Percentiles rank a stretch among this genome's conserved stretches.
Conservation (phyloP, 2,113 vertebrate species). For the Thamnaconus septentrionalis region DNA sequence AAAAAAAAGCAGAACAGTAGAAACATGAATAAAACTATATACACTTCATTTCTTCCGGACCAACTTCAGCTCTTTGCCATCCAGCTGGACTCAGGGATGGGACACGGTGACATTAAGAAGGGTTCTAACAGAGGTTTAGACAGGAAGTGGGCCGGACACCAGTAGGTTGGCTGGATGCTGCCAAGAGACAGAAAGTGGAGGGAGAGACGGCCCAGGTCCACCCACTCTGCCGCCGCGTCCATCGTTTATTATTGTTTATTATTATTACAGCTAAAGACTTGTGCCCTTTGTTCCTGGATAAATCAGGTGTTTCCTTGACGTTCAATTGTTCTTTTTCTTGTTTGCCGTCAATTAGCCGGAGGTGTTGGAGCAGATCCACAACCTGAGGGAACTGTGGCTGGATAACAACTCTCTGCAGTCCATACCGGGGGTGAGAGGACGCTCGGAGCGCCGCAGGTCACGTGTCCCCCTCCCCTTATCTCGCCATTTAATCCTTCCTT, state of each 20-base stretch:
- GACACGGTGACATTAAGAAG: not conserved
- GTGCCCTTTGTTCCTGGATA: constrained; percentile 3
- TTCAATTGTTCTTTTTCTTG: constrained; percentile 29
- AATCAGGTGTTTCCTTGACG: constrained; percentile 16
- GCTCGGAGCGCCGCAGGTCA: not conserved
- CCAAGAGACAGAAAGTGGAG: constrained; percentile 11
- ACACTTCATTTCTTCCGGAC: too few relatives aligned
- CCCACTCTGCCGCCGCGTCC: constrained; percentile 1
- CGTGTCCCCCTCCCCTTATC: too few relatives aligned
- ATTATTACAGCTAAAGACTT: constrained; percentile 9
- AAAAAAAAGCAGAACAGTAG: too few relatives aligned
- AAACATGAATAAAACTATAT: too few relatives aligned
- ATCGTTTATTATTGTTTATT: not conserved
- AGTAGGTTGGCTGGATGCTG: constrained; percentile 5
- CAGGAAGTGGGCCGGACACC: constrained; percentile 17
- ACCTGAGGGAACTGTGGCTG: constrained; percentile 94
- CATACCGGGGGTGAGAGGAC: constrained; percentile 89
- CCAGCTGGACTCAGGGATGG: constrained; percentile 15
- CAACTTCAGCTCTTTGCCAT: not conserved
- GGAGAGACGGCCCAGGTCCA: constrained; percentile 17
- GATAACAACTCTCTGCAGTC: constrained; percentile 96
- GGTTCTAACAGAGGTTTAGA: constrained; percentile 17
- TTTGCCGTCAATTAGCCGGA: constrained; percentile 98
- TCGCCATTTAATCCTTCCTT: not conserved
- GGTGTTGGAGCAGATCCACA: constrained; percentile 97